These are phyloP conservation scores for Oscheius sp. DNA, from an alignment of 2,888 invertebrate species.

Conservation along the genomic window DNA sequence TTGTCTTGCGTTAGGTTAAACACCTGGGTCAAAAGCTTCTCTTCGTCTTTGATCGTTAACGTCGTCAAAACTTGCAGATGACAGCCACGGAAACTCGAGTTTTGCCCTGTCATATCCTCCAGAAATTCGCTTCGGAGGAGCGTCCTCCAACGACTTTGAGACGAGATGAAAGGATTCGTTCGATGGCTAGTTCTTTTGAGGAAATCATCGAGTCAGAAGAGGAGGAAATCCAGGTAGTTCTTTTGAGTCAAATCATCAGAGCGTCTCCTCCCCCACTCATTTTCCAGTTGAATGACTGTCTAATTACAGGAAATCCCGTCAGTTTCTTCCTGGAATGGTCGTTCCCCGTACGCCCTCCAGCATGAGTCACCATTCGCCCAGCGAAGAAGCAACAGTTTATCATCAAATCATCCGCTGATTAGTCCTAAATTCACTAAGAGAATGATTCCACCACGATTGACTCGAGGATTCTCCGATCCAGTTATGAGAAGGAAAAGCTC, in stretches of 20 bases:
- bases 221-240: constrained; percentile 44
- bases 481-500: constrained; percentile 45
- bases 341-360: constrained; percentile 29
- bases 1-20: neutral
- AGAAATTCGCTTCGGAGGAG: constrained; percentile 23
- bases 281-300: neutral
- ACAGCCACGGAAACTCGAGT: constrained; percentile 25
- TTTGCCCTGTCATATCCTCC: constrained; percentile 25
- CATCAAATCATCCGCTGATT: constrained; percentile 18
- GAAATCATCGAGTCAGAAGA: constrained; percentile 52
- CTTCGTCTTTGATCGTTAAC: too few relatives aligned
- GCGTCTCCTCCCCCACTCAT: constrained; percentile 9
- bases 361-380: constrained; percentile 25
- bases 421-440: constrained; percentile 34
- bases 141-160: constrained; percentile 23
- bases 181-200: constrained; percentile 44
- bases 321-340: constrained; percentile 14
- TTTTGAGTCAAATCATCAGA: neutral
- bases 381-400: constrained; percentile 29
- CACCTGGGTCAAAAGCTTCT: neutral
- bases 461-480: constrained; percentile 49
- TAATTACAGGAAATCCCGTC: constrained; percentile 22
- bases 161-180: constrained; percentile 43
- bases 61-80: constrained; percentile 3
- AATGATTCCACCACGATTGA: constrained; percentile 43